Base-by-base conservation (phyloP, 2,888 invertebrate species). In the Mycalesis mineus region DNA sequence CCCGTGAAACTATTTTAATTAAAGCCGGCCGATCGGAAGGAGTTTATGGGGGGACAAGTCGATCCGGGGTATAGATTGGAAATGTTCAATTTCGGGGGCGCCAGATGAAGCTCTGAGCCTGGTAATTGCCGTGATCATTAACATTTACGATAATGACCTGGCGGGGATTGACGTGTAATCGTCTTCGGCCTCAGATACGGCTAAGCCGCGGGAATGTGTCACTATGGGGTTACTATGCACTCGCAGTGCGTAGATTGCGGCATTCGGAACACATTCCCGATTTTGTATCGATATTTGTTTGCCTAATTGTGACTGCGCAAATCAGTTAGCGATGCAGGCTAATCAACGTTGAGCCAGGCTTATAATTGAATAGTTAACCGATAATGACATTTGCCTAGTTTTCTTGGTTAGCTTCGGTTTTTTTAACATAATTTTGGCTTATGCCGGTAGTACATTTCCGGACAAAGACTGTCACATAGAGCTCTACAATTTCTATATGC, bases 91-190 rank as follows among this genome's bases (percentile, higher is more conserved):
- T 79, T 78, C 72, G 74, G 74, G 62, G 75, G 70, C 75, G 77
- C 74, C 74, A 75, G 73, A 77, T 77, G 75, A 72, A 79, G 80
- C 80, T 78, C 67, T 68, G 73, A 72, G 72, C 72, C 74, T 74
- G 73, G 84, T 88, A 87, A 88, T 88, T 83, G 86, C 81, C 80
- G 73, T 78, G 72, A 74, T 81, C 86, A 85, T 88, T 88, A 89
- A 85, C 84, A 81, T 88, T 89, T 88, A 88, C 84, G 88, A 84
- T 84, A 86, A 85, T 82, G 80, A 76, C 71, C 68, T 65, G 66
- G 72, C 75, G 75, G 70, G 78, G 84, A 84, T 87, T 85, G 84
- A 87, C 79, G 79, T 68, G 69, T n/a, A n/a, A 83, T 82, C 71
- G 65, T 71, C 75, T 74, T 80, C 79, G 77, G 75, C 80, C 74